These are phyloP conservation scores for Scaptomyza reducta DNA, from an alignment of 2,888 invertebrate species.

Conservation along the genomic window DNA sequence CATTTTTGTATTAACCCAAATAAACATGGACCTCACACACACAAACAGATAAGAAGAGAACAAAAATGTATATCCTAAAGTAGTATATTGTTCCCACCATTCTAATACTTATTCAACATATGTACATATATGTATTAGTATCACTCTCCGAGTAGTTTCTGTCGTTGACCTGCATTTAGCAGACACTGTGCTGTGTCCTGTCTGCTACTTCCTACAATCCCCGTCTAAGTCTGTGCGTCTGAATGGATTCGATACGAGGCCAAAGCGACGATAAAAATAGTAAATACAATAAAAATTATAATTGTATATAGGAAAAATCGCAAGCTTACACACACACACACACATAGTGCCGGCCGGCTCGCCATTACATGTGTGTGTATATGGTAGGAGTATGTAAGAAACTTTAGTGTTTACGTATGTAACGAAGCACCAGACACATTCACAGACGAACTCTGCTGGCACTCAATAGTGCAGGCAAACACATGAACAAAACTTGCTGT, in stretches of 20 bases:
- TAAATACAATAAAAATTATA: conserved; percentile 82
- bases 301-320: conserved; percentile 76
- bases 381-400: conserved; percentile 36
- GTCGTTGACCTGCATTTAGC: conserved; percentile 82
- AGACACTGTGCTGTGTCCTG: conserved; percentile 51
- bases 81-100: conserved; percentile 44
- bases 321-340: conserved; percentile 36
- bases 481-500: conserved; percentile 72
- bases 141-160: conserved; percentile 67
- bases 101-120: background rate
- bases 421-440: conserved; percentile 55
- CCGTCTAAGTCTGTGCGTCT: conserved; percentile 60
- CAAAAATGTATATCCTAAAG: conserved; percentile 34
- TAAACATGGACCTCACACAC: conserved; percentile 29
- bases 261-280: conserved; percentile 81
- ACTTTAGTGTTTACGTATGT: conserved; percentile 34
- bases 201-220: conserved; percentile 33
- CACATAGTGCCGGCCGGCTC: conserved; percentile 41
- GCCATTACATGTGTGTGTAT: conserved; percentile 43
- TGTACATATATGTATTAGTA: conserved; percentile 55
- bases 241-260: conserved; percentile 75
- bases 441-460: conserved; percentile 37
- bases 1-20: conserved; percentile 68
- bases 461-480: conserved; percentile 25
- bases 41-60: conserved; percentile 14